Evolutionary conservation across 2,888 invertebrate species (phyloP).

Genomic region (Luperina nickerlii): DNA sequence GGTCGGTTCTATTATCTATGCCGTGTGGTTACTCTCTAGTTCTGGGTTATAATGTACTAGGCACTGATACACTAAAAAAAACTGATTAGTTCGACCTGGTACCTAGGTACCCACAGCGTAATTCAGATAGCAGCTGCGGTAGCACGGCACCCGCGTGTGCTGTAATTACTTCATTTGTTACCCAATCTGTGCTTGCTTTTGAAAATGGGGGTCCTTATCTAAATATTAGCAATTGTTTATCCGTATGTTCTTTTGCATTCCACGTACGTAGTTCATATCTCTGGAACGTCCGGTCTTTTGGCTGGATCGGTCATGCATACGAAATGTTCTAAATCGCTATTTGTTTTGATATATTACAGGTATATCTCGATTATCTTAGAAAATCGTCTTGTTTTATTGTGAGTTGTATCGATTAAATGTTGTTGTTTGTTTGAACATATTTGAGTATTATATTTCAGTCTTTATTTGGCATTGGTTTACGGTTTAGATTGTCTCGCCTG

Average conservation of each 20-base stretch:
- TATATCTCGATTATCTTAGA: slow-evolving; percentile 48
- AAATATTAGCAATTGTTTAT: slow-evolving; percentile 85
- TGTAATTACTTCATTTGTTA: slow-evolving; percentile 24
- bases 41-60: not conserved
- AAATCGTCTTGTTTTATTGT: slow-evolving; percentile 32
- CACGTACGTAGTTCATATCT: slow-evolving; percentile 77
- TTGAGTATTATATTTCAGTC: not conserved
- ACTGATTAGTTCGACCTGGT: not conserved
- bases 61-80: too few relatives aligned
- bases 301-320: slow-evolving; percentile 79
- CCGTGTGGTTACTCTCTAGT: not conserved
- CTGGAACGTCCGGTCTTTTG: slow-evolving; percentile 75
- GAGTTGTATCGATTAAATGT: slow-evolving; percentile 31
- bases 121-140: not conserved
- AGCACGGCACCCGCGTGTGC: not conserved
- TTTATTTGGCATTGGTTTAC: not conserved
- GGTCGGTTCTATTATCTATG: not conserved
- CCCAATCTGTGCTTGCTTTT: slow-evolving; percentile 41
- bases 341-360: slow-evolving; percentile 64
- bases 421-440: slow-evolving; percentile 2
- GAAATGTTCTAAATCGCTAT: slow-evolving; percentile 69
- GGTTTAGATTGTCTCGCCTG: not conserved
- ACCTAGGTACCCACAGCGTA: not conserved
- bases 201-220: slow-evolving; percentile 80
- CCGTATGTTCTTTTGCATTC: slow-evolving; percentile 80